Conservation (phyloP, 1,140 invertebrate genomes). For the Melipona quadrifasciata region DNA sequence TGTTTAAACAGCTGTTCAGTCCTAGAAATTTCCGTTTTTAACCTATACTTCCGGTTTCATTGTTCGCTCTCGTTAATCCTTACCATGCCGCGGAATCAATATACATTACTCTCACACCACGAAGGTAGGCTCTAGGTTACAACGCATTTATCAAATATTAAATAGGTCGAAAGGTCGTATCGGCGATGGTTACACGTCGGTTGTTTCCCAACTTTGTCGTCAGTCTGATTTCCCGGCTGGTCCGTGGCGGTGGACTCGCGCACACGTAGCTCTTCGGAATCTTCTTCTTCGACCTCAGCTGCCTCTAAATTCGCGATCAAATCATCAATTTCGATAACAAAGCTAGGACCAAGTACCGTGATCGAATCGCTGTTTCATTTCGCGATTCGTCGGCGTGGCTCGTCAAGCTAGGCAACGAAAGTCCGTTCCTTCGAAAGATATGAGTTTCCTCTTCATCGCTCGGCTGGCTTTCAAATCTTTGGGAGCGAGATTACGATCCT, state of each 20-base stretch:
- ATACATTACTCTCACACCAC: not conserved
- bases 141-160: constrained; percentile 60
- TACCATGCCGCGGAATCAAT: not conserved
- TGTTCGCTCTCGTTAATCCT: not conserved
- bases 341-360: not conserved
- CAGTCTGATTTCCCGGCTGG: constrained; percentile 66
- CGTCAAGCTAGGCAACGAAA: not conserved
- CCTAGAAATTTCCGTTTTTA: constrained; percentile 3
- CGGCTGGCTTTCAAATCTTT: constrained; percentile 65
- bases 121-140: not conserved
- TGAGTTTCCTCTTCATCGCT: constrained; percentile 74
- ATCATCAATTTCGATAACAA: not conserved
- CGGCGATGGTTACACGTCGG: not conserved
- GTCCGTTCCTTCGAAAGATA: constrained; percentile 38
- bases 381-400: not conserved
- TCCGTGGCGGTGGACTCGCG: constrained; percentile 47
- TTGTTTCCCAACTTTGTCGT: not conserved
- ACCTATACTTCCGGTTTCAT: constrained; percentile 14
- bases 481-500: constrained; percentile 63
- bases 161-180: constrained; percentile 62
- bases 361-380: constrained; percentile 12
- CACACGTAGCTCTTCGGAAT: not conserved
- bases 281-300: not conserved
- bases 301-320: not conserved
- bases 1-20: not conserved